A percentile compares a stretch with the other conserved stretches of the same genome.
phyloP scores from a whole-genome alignment of 2,888 invertebrate genomes.

The Drepanosiphum platanoidis region DNA sequence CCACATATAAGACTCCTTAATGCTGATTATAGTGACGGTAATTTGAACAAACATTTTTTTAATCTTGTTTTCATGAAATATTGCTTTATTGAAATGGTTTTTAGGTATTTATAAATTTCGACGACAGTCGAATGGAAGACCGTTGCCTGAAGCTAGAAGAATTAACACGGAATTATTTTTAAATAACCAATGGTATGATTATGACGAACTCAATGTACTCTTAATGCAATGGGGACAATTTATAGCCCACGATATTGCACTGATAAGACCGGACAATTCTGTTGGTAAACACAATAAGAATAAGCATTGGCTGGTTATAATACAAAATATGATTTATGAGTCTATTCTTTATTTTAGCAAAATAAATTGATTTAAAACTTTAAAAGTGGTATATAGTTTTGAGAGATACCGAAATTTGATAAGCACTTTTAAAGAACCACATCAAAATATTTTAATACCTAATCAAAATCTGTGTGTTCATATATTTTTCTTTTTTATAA shows the following conservation, averaged over 20 bases:
- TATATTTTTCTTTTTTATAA: too few species aligned
- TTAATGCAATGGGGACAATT: constrained; percentile 57
- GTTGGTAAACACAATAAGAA: constrained; percentile 26
- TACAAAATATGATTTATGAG: too few species aligned
- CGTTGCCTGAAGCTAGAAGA: constrained; percentile 38
- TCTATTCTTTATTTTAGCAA: too few species aligned
- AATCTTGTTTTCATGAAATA: background rate
- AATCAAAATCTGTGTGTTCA: too few species aligned
- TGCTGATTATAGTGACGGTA: constrained; percentile 64
- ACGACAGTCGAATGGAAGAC: constrained; percentile 10
- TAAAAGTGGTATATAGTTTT: too few species aligned
- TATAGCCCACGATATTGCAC: constrained; percentile 35
- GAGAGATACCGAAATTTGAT: too few species aligned
- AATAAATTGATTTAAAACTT: too few species aligned
- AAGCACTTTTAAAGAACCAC: too few species aligned
- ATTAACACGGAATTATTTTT: constrained; percentile 46
- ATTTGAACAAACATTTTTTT: background rate
- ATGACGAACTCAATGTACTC: constrained; percentile 29
- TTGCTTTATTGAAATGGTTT: background rate
- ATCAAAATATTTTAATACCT: too few species aligned
- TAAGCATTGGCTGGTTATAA: too few species aligned
- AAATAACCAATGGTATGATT: constrained; percentile 34
- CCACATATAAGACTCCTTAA: constrained; percentile 66
- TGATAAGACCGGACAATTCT: constrained; percentile 44
- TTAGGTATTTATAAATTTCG: constrained; percentile 51